A percentile compares a stretch with the other conserved stretches of the same genome.
phyloP scores from a whole-genome alignment of 2,797 vertebrate species.

The Melanotaenia parkinsoni region DNA sequence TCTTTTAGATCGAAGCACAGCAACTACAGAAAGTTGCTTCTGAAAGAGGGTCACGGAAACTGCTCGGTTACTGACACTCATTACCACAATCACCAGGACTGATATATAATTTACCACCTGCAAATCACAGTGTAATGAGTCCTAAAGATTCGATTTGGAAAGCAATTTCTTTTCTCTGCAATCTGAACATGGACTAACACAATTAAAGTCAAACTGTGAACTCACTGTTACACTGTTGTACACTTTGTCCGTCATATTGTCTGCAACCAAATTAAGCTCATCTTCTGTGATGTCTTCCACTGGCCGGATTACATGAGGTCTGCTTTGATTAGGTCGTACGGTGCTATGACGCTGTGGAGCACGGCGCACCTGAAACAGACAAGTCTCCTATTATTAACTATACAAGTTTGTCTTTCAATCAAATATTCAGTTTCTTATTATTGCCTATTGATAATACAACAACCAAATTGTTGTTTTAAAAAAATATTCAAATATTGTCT shows the following conservation, averaged over 20 bases:
- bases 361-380: constrained; percentile 64
- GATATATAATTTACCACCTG: too few relatives aligned
- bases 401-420: neutral
- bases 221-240: constrained; percentile 80
- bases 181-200: neutral
- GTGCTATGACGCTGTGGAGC: constrained; percentile 47
- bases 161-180: neutral
- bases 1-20: too few relatives aligned
- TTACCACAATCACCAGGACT: too few relatives aligned
- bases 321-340: constrained; percentile 56
- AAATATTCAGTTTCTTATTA: neutral
- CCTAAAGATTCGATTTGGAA: neutral
- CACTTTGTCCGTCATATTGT: constrained; percentile 81
- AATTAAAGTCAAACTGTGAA: constrained; percentile 1
- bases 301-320: constrained; percentile 73
- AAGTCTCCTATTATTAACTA: neutral
- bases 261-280: constrained; percentile 80
- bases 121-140: neutral
- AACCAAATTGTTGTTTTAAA: neutral
- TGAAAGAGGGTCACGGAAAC: too few relatives aligned
- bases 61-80: too few relatives aligned
- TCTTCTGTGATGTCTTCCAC: constrained; percentile 83
- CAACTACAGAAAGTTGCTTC: too few relatives aligned
- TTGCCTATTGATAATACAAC: neutral
- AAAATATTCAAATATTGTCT: too few relatives aligned